Percentiles rank a stretch among this genome's conserved stretches.
These are phyloP conservation scores for Solenodon paradoxus DNA, from an alignment of 2,113 vertebrate species.

Conservation along the genomic window DNA sequence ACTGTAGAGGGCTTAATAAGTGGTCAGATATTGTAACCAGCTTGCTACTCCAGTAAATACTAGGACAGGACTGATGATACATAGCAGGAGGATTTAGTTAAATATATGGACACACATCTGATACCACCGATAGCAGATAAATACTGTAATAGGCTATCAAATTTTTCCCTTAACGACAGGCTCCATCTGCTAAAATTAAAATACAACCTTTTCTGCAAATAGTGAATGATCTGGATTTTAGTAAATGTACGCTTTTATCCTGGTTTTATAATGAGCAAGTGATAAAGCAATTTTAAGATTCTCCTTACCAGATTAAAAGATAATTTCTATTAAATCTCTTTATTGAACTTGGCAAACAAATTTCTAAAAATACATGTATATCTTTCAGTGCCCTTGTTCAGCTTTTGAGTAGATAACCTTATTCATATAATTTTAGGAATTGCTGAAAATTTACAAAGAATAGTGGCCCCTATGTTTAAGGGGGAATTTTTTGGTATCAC, in stretches of 20 bases:
- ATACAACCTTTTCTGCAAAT: not conserved
- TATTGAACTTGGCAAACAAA: not conserved
- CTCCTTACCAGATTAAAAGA: not conserved
- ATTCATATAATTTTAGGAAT: not conserved
- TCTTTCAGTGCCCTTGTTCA: not conserved
- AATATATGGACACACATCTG: not conserved
- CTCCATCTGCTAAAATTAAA: not conserved
- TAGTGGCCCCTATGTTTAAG: not conserved
- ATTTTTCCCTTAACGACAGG: not conserved
- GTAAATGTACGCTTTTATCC: not conserved
- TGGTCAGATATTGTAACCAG: not conserved
- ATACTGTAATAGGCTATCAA: not conserved
- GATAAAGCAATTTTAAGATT: not conserved
- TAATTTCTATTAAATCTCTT: not conserved
- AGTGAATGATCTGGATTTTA: slow-evolving; percentile 10
- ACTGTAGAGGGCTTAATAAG: not conserved
- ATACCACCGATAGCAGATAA: not conserved
- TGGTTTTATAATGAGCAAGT: slow-evolving; percentile 23
- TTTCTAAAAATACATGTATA: not conserved
- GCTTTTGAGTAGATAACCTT: not conserved
- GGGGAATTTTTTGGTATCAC: slow-evolving; percentile 9
- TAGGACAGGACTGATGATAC: not conserved
- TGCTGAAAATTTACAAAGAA: slow-evolving; percentile 12
- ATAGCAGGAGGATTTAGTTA: not conserved
- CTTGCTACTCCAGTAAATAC: not conserved